Evolutionary conservation across 2,113 vertebrate species (phyloP).

Genomic region (Dromaius novaehollandiae): DNA sequence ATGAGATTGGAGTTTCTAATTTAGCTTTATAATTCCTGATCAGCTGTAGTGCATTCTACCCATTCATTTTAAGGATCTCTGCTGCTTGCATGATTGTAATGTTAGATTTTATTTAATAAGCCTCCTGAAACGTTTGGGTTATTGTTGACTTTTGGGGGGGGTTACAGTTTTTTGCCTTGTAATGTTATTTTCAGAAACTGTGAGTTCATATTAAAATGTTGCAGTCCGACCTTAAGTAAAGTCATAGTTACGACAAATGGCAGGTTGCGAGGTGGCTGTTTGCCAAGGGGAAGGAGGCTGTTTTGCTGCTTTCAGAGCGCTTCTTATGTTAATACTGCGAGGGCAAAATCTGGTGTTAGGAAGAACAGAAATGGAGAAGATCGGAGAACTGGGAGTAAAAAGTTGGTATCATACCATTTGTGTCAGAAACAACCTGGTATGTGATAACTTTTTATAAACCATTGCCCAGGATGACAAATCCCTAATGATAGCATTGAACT

Average conservation of each 20-base stretch:
- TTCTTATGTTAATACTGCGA: background rate
- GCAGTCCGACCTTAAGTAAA: background rate
- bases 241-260: background rate
- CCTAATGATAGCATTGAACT: background rate
- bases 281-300: background rate
- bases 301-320: background rate
- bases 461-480: background rate
- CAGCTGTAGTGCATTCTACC: background rate
- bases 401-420: background rate
- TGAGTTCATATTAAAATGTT: background rate
- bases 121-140: background rate
- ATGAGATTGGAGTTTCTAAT: conserved; percentile 47
- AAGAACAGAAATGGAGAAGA: background rate
- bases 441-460: background rate
- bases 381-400: background rate
- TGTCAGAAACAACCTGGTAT: background rate
- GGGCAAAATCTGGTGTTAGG: background rate
- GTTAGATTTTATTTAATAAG: conserved; percentile 25
- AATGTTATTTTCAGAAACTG: background rate
- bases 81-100: background rate
- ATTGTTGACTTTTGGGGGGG: background rate
- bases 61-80: conserved; percentile 43
- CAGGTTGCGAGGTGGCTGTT: background rate
- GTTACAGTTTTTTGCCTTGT: background rate
- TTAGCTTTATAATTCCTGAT: conserved; percentile 50